A percentile compares a stretch with the other conserved stretches of the same genome.
Conservation (phyloP, 2,113 vertebrate species). For the Balaenoptera acutorostrata region DNA sequence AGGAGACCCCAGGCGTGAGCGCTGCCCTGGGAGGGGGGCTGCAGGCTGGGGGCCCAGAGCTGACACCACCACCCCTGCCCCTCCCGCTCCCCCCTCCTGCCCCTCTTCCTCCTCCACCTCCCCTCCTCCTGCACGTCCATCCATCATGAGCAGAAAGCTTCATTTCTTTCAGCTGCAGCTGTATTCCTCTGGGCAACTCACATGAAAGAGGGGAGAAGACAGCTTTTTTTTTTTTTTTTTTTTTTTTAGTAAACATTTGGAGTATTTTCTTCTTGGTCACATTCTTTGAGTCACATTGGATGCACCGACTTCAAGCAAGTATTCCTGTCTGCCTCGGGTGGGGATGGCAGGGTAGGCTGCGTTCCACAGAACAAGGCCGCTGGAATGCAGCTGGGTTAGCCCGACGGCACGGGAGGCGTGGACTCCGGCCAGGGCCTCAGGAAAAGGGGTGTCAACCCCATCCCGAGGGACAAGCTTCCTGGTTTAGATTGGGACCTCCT, state of each 20-base stretch:
- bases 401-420: rapidly evolving
- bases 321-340: neutral
- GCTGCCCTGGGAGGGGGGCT: neutral
- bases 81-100: neutral
- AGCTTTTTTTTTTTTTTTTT: slow-evolving; percentile 8
- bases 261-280: slow-evolving; percentile 39
- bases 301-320: neutral
- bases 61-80: no score
- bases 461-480: neutral
- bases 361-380: neutral
- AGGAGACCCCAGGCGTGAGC: neutral
- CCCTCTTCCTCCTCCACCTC: no score
- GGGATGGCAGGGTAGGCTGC: neutral
- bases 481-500: neutral
- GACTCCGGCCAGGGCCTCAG: neutral
- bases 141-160: slow-evolving; percentile 27
- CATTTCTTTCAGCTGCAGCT: slow-evolving; percentile 34
- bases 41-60: neutral
- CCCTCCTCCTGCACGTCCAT: neutral
- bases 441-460: neutral
- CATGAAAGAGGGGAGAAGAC: slow-evolving; percentile 27
- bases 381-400: neutral
- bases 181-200: slow-evolving; percentile 66
- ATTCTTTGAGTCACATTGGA: slow-evolving; percentile 53
- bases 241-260: slow-evolving; percentile 14